Base-by-base conservation (phyloP, 1,140 invertebrate genomes). In the Dryas iulia region DNA sequence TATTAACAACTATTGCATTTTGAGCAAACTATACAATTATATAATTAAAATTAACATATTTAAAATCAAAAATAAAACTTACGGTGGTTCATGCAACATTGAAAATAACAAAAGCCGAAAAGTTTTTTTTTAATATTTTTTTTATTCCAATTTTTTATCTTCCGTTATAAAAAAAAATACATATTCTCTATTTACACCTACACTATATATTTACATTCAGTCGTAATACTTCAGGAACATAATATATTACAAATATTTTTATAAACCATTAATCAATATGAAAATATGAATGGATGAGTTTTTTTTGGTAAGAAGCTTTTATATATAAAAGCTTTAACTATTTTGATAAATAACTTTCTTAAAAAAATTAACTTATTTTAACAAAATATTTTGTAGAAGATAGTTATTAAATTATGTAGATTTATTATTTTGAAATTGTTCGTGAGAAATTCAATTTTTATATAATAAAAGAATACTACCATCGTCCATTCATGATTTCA, bases 161-260 rank as follows among this genome's bases (percentile, higher is more conserved):
- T 47, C 39, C 39, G n/a, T 47, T 47, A 59, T 60, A n/a, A 26
- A 61, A 39, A 61, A 61, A 33, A n/a, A n/a, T 10, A 33, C 10
- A 47, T 65, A 59, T 30, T 58, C 39, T 59, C 52, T 71, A 54
- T 72, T 39, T 76, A 78, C 65, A 71, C 54, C 73, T 77, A 74
- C 59, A 33, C 30, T 74, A 71, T 61, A 39, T 85, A 84, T 86
- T 78, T 86, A 84, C 83, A 86, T 66, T 86, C 82, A 86, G 82
- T 86, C 83, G 68, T 74, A 81, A 73, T 75, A 75, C 75, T 75
- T 79, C 82, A 83, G 81, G 83, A 86, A 86, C 82, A 81, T 76
- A 72, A 59, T 81, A 80, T 81, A 77, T 76, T 79, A 81, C 78
- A 83, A 35, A 71, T 58, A 75, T 65, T 69, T 39, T 56, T 68